Conservation (phyloP, 2,113 vertebrate species). For the Corvus moneduloides region DNA sequence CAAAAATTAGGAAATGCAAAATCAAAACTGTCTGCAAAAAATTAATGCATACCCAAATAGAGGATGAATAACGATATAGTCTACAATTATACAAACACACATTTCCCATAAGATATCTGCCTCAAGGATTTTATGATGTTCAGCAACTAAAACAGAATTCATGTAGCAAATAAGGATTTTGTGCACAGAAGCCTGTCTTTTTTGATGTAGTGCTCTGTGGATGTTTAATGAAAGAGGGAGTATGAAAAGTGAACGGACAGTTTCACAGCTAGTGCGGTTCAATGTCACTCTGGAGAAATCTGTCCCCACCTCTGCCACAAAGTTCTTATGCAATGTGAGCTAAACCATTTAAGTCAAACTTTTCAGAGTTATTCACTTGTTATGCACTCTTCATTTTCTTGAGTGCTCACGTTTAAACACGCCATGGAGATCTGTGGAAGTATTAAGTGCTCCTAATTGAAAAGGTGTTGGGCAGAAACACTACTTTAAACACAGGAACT, state of each 20-base stretch:
- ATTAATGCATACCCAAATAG: neutral
- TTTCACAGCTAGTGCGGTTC: neutral
- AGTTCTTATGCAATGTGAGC: neutral
- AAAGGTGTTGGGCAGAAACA: neutral
- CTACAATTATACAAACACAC: conserved; percentile 34
- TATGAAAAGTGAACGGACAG: neutral
- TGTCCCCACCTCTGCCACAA: neutral
- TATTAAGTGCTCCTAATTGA: neutral
- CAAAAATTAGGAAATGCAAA: neutral
- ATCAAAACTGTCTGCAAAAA: neutral
- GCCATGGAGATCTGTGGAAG: neutral
- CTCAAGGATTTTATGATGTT: conserved; percentile 41
- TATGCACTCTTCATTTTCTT: neutral
- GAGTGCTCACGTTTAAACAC: neutral
- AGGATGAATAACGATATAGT: neutral
- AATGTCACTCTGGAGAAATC: conserved; percentile 1
- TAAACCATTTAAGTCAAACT: neutral
- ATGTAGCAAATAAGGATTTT: conserved; percentile 32
- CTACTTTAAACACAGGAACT: neutral
- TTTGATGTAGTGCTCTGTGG: neutral
- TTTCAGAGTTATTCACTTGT: neutral
- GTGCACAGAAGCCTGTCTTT: conserved; percentile 14
- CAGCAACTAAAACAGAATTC: conserved; percentile 35
- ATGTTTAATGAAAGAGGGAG: neutral
- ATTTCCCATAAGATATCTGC: conserved; percentile 28